These are phyloP conservation scores for Chiridota heheva DNA, from an alignment of 35 echinoderm and acorn worm species.

Conservation along the genomic window DNA sequence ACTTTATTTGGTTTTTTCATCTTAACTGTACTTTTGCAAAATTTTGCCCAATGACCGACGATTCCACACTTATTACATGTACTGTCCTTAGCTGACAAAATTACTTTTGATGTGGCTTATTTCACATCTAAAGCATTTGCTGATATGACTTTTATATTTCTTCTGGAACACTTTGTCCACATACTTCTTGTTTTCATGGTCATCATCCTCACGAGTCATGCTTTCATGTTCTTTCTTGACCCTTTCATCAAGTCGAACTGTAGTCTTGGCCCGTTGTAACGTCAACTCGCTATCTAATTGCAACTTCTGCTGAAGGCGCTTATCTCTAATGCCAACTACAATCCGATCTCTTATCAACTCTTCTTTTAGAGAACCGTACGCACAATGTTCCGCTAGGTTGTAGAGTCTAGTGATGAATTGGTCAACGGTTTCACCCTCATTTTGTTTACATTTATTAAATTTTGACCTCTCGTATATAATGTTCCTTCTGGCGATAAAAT, in stretches of 20 bases:
- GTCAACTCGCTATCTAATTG: neutral
- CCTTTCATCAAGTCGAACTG: neutral
- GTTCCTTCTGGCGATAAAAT: neutral
- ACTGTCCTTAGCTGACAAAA: neutral
- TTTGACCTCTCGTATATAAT: slow-evolving; percentile 12
- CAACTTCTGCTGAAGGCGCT: neutral
- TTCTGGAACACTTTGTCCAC: neutral
- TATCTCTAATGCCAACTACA: slow-evolving; percentile 10
- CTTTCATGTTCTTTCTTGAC: slow-evolving; percentile 1
- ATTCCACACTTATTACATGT: neutral
- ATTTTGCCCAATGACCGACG: neutral
- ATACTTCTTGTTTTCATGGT: neutral
- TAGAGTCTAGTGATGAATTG: slow-evolving; percentile 3
- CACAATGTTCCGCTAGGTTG: slow-evolving; percentile 11
- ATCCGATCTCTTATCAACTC: slow-evolving; percentile 32
- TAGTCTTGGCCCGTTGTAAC: neutral
- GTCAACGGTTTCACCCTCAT: slow-evolving; percentile 12
- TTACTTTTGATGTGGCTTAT: neutral
- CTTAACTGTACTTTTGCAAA: neutral
- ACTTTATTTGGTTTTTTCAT: neutral
- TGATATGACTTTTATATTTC: no score
- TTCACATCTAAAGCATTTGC: no score
- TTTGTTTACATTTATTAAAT: slow-evolving; percentile 27
- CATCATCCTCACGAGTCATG: neutral
- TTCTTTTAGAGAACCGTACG: slow-evolving; percentile 4